Conservation (phyloP, 2,888 invertebrate genomes). For the Tipula vernalis region DNA sequence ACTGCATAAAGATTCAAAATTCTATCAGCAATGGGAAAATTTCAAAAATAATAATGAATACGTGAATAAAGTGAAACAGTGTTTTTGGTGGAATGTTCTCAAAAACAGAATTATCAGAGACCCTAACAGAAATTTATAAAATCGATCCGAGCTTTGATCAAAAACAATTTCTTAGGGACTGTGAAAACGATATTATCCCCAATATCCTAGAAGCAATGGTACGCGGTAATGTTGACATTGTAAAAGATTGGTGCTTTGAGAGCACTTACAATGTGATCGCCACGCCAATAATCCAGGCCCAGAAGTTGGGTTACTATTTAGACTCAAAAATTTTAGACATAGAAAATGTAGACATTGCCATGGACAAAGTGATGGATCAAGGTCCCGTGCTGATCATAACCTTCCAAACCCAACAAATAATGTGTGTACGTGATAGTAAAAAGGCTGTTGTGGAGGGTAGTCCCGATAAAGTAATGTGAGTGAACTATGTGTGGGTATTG, state of each 20-base stretch:
- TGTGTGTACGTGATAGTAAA: slow-evolving; percentile 65
- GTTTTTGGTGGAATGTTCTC: too few species aligned
- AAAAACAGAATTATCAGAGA: slow-evolving; percentile 92
- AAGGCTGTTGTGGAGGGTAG: slow-evolving; percentile 82
- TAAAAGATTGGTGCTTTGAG: too few species aligned
- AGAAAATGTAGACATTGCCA: slow-evolving; percentile 81
- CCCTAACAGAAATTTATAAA: slow-evolving; percentile 93
- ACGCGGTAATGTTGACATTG: slow-evolving; percentile 71
- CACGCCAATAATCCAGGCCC: slow-evolving; percentile 78
- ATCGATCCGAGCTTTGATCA: slow-evolving; percentile 90
- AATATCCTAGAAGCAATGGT: slow-evolving; percentile 96
- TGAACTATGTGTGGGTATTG: slow-evolving; percentile 95
- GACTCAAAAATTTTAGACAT: slow-evolving; percentile 82
- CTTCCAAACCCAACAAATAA: too few species aligned
- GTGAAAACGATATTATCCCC: slow-evolving; percentile 93
- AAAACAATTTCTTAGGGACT: slow-evolving; percentile 78
- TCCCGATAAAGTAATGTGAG: slow-evolving; percentile 86
- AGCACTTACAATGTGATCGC: slow-evolving; percentile 82
- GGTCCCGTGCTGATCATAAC: too few species aligned
- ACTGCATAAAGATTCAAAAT: slow-evolving; percentile 89
- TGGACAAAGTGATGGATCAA: slow-evolving; percentile 99
- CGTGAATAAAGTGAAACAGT: too few species aligned
- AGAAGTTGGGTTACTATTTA: slow-evolving; percentile 62
- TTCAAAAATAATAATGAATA: too few species aligned
- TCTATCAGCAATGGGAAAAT: too few species aligned